These are phyloP conservation scores for Dryocosmus kuriphilus DNA, from an alignment of 2,888 invertebrate genomes.

Conservation along the genomic window DNA sequence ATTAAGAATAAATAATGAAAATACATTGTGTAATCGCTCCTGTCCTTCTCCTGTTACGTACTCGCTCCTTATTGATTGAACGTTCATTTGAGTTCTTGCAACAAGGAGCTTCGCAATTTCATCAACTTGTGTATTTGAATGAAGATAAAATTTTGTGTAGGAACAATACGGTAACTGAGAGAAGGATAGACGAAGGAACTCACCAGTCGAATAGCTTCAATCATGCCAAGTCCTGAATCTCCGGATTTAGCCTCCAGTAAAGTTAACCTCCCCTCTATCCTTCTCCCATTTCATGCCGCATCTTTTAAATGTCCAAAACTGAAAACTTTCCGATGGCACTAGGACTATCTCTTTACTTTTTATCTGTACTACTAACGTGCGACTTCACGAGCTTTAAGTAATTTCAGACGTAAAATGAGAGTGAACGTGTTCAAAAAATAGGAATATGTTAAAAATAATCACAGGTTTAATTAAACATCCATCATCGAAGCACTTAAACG, in stretches of 20 bases:
- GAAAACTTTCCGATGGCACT: constrained; percentile 46
- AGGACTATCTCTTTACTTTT: constrained; percentile 42
- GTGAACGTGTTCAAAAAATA: constrained; percentile 11
- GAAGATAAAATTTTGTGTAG: constrained; percentile 38
- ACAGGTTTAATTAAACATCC: neutral
- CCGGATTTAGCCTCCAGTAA: constrained; percentile 59
- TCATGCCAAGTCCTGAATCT: constrained; percentile 64
- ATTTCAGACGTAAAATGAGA: neutral
- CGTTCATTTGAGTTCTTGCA: neutral
- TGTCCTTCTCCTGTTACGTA: constrained; percentile 66
- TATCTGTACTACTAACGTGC: neutral
- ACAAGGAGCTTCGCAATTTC: neutral
- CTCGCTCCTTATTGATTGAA: constrained; percentile 42
- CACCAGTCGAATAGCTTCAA: constrained; percentile 66
- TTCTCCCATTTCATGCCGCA: constrained; percentile 71
- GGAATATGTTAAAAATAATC: neutral
- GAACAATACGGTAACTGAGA: constrained; percentile 70
- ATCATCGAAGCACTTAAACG: neutral
- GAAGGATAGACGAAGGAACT: constrained; percentile 78
- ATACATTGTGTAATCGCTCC: neutral
- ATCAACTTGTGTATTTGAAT: constrained; percentile 9
- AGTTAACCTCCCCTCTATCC: constrained; percentile 74
- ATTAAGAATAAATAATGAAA: constrained; percentile 23
- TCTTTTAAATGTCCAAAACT: constrained; percentile 49
- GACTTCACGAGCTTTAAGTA: neutral